These are phyloP conservation scores for Luperina nickerlii DNA, from an alignment of 2,888 invertebrate genomes.

Conservation along the genomic window DNA sequence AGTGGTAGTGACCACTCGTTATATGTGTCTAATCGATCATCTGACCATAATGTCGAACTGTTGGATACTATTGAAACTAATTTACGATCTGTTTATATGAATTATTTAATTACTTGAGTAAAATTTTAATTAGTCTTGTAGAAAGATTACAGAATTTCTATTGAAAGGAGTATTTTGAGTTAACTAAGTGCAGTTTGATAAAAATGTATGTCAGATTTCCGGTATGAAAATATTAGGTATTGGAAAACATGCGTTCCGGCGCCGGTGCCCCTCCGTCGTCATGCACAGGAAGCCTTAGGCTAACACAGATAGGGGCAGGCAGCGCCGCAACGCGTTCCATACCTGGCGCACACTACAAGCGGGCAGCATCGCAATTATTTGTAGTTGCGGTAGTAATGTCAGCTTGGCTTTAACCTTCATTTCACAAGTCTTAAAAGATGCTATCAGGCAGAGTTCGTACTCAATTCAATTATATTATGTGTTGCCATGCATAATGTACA, in stretches of 20 bases:
- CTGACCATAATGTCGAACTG: constrained; percentile 27
- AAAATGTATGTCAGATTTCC: neutral
- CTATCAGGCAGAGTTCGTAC: too few species aligned
- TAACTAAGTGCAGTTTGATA: too few species aligned
- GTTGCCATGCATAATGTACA: too few species aligned
- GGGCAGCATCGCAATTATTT: too few species aligned
- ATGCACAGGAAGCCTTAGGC: too few species aligned
- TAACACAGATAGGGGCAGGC: neutral
- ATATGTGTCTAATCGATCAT: constrained; percentile 29
- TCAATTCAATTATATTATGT: too few species aligned
- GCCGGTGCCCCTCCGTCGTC: too few species aligned
- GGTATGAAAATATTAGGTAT: neutral
- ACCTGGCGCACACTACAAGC: too few species aligned
- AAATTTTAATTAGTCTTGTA: neutral
- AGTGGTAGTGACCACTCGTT: constrained; percentile 6
- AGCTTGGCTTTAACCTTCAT: too few species aligned
- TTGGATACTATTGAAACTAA: constrained; percentile 26
- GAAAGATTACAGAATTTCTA: neutral
- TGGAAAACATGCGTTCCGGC: neutral
- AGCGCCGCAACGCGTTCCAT: neutral
- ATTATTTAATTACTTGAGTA: constrained; percentile 15
- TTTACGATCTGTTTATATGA: constrained; percentile 39
- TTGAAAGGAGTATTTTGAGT: neutral
- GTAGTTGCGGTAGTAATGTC: neutral
- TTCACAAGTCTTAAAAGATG: too few species aligned